Evolutionary conservation across 2,888 invertebrate species (phyloP).

Genomic region (Drosophila quinaria): DNA sequence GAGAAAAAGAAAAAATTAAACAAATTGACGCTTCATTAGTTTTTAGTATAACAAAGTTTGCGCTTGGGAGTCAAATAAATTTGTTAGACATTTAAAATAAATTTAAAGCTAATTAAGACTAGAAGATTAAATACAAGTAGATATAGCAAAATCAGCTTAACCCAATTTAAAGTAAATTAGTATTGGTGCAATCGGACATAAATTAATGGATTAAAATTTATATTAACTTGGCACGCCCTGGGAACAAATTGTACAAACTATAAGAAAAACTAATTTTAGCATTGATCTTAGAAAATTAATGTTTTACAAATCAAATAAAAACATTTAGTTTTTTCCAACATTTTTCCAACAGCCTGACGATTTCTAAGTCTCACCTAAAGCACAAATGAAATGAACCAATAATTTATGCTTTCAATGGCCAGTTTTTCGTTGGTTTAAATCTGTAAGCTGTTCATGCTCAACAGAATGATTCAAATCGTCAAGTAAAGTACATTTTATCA

Average conservation of each 20-base stretch:
- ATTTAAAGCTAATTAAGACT: not conserved
- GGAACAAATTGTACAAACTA: not conserved
- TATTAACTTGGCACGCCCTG: not conserved
- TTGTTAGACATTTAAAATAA: not conserved
- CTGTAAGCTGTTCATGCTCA: not conserved
- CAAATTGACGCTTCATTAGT: conserved; percentile 69
- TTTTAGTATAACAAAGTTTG: conserved; percentile 44
- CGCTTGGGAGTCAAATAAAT: not conserved
- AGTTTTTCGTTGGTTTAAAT: too few relatives aligned
- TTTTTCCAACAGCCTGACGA: not conserved
- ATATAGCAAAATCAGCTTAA: not conserved
- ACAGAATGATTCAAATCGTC: not conserved
- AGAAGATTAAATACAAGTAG: not conserved
- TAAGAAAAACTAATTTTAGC: too few relatives aligned
- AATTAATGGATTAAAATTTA: not conserved
- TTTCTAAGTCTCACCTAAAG: too few relatives aligned
- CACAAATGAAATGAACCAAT: too few relatives aligned
- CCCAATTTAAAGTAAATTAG: not conserved
- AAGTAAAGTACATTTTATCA: not conserved
- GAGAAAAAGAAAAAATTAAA: conserved; percentile 44
- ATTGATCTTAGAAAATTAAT: too few relatives aligned
- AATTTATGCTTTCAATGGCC: too few relatives aligned
- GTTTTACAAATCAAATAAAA: too few relatives aligned
- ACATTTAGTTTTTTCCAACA: not conserved
- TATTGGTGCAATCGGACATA: not conserved